A percentile compares a stretch with the other conserved stretches of the same genome.
Evolutionary conservation across 2,797 vertebrate genomes (phyloP).

Genomic region (Rhodeus uyekii): DNA sequence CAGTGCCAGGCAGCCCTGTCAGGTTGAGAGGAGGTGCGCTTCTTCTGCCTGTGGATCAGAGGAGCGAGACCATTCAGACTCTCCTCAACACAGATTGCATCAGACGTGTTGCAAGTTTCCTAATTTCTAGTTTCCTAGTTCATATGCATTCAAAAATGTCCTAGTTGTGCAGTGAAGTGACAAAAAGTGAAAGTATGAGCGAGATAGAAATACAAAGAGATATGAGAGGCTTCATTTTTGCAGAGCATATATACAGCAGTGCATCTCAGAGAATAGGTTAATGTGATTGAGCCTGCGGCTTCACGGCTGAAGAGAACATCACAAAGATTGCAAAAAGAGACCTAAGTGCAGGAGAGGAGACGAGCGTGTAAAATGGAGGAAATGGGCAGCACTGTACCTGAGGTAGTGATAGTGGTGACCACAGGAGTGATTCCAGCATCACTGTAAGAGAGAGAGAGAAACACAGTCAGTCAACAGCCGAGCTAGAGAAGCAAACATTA

Average conservation of each 20-base stretch:
- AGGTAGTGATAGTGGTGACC: slow-evolving; percentile 86
- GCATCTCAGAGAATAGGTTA: slow-evolving; percentile 50
- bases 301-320: slow-evolving; percentile 42
- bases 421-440: slow-evolving; percentile 92
- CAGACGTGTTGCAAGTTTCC: neutral
- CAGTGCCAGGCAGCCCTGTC: slow-evolving; percentile 94
- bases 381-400: slow-evolving; percentile 77
- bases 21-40: slow-evolving; percentile 95
- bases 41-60: slow-evolving; percentile 81
- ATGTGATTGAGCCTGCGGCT: slow-evolving; percentile 54
- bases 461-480: slow-evolving; percentile 23
- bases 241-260: slow-evolving; percentile 57
- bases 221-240: slow-evolving; percentile 47
- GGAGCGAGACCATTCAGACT: slow-evolving; percentile 28
- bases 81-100: neutral
- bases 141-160: slow-evolving; percentile 6
- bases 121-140: too few relatives aligned
- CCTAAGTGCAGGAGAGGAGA: neutral
- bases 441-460: slow-evolving; percentile 70
- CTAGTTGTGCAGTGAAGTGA: slow-evolving; percentile 50
- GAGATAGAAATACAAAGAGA: slow-evolving; percentile 40
- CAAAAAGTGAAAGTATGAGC: slow-evolving; percentile 7
- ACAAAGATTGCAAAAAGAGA: slow-evolving; percentile 30
- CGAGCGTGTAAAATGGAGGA: slow-evolving; percentile 2
- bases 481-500: neutral